Evolutionary conservation across 2,797 vertebrate species (phyloP), one percentile per base, ranked within the genome.

Genomic region (Aulostomus chinensis): DNA sequence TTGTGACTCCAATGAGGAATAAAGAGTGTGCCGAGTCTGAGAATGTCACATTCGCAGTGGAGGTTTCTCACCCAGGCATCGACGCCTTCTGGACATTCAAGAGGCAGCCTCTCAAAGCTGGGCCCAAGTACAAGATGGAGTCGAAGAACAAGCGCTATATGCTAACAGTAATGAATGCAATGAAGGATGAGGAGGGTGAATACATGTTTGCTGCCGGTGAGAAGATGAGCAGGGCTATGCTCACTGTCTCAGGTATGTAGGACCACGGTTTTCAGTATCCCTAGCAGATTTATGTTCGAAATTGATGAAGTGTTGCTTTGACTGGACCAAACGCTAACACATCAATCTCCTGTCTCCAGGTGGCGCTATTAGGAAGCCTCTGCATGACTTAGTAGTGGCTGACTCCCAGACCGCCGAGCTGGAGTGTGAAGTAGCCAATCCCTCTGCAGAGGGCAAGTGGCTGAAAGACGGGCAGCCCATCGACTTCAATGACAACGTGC

Each of bases 111-210:
- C 89, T 99, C 33, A 94, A 94, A 72, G 84, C 93, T 18, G 81
- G 92, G 15, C 34, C 90, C 54, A 96, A 96, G 58, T 92, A 94
- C 81, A 99, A 96, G 90, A 92, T 96, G 46, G 95, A 94, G 74
- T 90, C 93, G 48, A 93, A 69, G 58, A 92, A 94, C 38, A 97
- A 93, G 76, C 82, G 74, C 61, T 93, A 98, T 68, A 92, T 58
- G n/a, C 66, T 99, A 73, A 98, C 91, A 3, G 89, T 99, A 33
- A 76, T 94, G 65, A 94, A 96, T 48, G 89, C 94, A 60, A 98
- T 97, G 95, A 98, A 98, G 84, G 96, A 99, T 40, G 95, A 96
- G 62, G 97, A 99, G 82, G 97, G 97, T 62, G 82, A 94, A 74
- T 99, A 98, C 56, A 81, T 87, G 49, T 98, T 99, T 57, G 92